A percentile compares a stretch with the other conserved stretches of the same genome.
Evolutionary conservation across 2,888 invertebrate species (phyloP).

Genomic region (Antitype chi): DNA sequence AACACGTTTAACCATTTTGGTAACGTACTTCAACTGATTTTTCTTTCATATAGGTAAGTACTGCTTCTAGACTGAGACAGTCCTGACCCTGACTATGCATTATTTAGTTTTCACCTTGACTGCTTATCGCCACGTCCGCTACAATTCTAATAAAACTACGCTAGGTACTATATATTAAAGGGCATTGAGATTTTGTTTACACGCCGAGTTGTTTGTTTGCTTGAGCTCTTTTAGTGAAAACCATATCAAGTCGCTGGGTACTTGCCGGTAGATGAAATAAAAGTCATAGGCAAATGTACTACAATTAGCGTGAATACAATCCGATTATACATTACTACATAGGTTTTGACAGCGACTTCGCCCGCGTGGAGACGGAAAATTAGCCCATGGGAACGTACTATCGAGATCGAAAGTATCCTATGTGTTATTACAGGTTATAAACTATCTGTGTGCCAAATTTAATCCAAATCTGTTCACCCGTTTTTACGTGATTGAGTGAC

Average conservation of each 20-base stretch:
- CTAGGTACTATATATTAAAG: constrained; percentile 64
- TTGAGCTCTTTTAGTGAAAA: constrained; percentile 64
- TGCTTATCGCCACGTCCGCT: constrained; percentile 71
- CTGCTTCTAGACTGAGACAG: neutral
- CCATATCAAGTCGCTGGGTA: constrained; percentile 37
- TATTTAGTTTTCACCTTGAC: constrained; percentile 73
- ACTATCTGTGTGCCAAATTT: too few species aligned
- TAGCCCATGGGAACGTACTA: neutral
- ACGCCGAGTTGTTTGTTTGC: constrained; percentile 66
- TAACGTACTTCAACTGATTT: neutral
- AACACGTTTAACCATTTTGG: neutral
- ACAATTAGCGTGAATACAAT: constrained; percentile 3
- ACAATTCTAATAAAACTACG: constrained; percentile 59
- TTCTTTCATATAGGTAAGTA: neutral
- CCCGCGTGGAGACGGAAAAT: too few species aligned
- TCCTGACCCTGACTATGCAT: constrained; percentile 52
- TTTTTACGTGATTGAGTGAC: too few species aligned
- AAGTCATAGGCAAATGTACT: neutral
- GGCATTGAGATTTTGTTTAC: constrained; percentile 71
- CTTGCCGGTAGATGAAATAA: constrained; percentile 20
- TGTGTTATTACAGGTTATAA: too few species aligned
- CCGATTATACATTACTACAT: neutral
- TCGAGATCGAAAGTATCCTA: too few species aligned
- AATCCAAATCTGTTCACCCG: too few species aligned
- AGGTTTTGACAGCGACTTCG: too few species aligned